Percentiles rank a stretch among this genome's conserved stretches.
Conservation (phyloP, 2,888 invertebrate genomes). For the Nephrotoma appendiculata region DNA sequence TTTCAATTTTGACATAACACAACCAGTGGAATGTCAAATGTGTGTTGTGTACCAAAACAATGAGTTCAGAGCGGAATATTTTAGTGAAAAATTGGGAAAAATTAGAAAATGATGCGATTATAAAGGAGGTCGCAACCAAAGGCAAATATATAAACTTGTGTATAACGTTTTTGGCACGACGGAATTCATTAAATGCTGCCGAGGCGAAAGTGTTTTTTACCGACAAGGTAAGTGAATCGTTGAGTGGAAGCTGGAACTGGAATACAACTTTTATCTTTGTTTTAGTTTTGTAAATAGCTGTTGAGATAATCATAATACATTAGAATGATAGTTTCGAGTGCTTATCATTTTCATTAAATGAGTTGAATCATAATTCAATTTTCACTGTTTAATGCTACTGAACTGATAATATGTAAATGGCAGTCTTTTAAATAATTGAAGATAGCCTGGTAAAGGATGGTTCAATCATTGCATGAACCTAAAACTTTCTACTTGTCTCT, state of each 20-base stretch:
- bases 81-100: conserved; percentile 10
- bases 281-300: neutral
- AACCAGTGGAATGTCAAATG: neutral
- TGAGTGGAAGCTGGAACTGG: no score
- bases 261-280: conserved; percentile 18
- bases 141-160: conserved; percentile 28
- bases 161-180: conserved; percentile 23
- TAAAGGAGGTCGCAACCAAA: conserved; percentile 26
- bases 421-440: no score
- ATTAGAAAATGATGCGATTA: conserved; percentile 19
- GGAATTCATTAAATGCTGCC: conserved; percentile 18
- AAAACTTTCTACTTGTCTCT: no score
- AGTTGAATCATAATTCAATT: no score
- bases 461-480: no score
- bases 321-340: neutral
- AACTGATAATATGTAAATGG: no score
- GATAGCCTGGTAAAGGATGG: no score
- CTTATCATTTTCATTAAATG: neutral
- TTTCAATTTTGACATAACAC: neutral
- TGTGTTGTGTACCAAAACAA: neutral
- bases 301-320: neutral
- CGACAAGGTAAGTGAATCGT: conserved; percentile 26
- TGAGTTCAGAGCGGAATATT: neutral
- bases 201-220: conserved; percentile 11
- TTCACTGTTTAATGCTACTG: neutral